Evolutionary conservation across 1,140 invertebrate genomes (phyloP).

Genomic region (Tetragnatha versicolor): DNA sequence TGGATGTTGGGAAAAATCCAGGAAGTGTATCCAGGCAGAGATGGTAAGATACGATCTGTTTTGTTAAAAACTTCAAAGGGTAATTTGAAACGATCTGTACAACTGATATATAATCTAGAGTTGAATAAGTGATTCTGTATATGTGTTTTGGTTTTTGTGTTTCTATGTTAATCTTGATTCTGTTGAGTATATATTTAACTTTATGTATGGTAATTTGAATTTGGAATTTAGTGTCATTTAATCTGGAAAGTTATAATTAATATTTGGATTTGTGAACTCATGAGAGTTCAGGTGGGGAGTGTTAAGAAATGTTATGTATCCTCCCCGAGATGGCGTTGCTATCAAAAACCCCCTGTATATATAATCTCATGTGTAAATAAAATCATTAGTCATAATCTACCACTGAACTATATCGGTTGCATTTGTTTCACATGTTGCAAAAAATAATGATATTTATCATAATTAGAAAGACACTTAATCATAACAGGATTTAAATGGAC

Average conservation of each 20-base stretch:
- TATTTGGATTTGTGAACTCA: not conserved
- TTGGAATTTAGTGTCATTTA: not conserved
- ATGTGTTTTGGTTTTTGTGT: not conserved
- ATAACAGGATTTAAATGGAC: too few species aligned
- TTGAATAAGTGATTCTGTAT: not conserved
- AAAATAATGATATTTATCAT: too few species aligned
- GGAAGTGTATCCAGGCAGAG: not conserved
- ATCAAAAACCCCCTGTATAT: too few species aligned
- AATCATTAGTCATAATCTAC: too few species aligned
- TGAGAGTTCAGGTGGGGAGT: not conserved
- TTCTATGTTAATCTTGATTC: not conserved
- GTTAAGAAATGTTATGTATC: not conserved
- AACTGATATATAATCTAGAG: slow-evolving; percentile 2
- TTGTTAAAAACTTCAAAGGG: not conserved
- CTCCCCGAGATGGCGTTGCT: too few species aligned
- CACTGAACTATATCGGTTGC: too few species aligned
- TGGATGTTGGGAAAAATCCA: slow-evolving; percentile 12
- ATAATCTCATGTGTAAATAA: too few species aligned
- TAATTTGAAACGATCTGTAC: not conserved
- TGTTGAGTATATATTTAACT: not conserved
- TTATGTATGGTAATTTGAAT: not conserved
- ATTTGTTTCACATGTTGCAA: too few species aligned
- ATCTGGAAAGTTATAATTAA: not conserved
- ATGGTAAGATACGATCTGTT: slow-evolving; percentile 3
- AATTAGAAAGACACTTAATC: too few species aligned